Evolutionary conservation across 2,113 vertebrate species (phyloP), one percentile per base, ranked within the genome.

Genomic region (Microcebus griseorufus): DNA sequence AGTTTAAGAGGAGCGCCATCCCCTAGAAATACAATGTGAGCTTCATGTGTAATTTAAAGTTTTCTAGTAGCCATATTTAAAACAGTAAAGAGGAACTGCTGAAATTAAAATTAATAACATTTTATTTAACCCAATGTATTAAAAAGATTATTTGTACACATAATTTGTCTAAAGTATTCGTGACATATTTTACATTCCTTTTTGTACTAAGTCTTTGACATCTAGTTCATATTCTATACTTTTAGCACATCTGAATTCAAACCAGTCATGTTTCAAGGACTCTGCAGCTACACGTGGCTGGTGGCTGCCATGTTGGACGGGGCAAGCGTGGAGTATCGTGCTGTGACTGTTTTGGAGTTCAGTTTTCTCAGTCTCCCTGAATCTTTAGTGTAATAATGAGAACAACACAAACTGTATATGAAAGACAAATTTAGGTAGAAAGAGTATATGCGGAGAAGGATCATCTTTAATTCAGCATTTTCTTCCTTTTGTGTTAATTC

Each of bases 281-380:
- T 42, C 3, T 2, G 0, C 18, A 3, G 89, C 37, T 18, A 2
- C 0, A 0, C 3, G 18, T 20, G 37, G 83, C 37, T 4, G 1
- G 65, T 7, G 29, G 29, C 13, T 78, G 22, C 42, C 9, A 0
- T 32, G 5, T 42, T 12, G 69, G 48, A 32, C 2, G 1, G 65
- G 0, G 0, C 39, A 10, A 6, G 25, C 58, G 72, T 39, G 55
- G 75, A 32, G 39, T 53, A 32, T 4, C 20, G 9, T 0, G 0
- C 3, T 60, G 76, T 87, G 14, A 12, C 48, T 55, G 20, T 78
- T 79, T 22, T 64, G 32, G 42, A 92, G 53, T 67, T 90, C 25
- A 34, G 12, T 55, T 78, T 79, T 80, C 72, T 58, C 42, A 7
- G 55, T 73, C 45, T 96, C 17, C 48, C 22, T 42, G 45, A 48